Evolutionary conservation across 1,140 invertebrate species (phyloP).

Genomic region (Coelopa frigida): DNA sequence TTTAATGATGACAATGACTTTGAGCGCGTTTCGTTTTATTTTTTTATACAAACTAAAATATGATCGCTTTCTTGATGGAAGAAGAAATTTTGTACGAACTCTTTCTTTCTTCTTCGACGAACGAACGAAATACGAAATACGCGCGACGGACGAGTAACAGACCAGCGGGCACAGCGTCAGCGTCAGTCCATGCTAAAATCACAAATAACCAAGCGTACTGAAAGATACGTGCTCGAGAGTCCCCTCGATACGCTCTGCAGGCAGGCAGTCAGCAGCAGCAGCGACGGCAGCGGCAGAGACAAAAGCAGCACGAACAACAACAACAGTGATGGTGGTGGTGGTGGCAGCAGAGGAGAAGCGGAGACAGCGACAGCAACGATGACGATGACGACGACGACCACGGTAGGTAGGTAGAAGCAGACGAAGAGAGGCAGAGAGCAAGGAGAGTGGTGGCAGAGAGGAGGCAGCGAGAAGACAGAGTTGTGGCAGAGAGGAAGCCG

Average conservation of each 20-base stretch:
- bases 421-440: neutral
- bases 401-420: neutral
- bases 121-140: slow-evolving; percentile 4
- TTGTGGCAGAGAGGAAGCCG: neutral
- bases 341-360: neutral
- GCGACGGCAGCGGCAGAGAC: neutral
- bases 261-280: slow-evolving; percentile 4
- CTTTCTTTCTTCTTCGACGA: slow-evolving; percentile 1
- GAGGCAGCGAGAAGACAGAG: neutral
- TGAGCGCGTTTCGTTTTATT: too few species aligned
- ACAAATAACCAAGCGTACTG: slow-evolving; percentile 31
- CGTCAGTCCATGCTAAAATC: slow-evolving; percentile 42
- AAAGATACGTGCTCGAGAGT: slow-evolving; percentile 10
- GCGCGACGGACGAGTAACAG: slow-evolving; percentile 10
- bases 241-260: slow-evolving; percentile 8
- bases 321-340: neutral
- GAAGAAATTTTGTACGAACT: slow-evolving; percentile 20
- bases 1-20: too few species aligned
- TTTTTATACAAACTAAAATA: too few species aligned
- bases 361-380: neutral
- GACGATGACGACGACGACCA: slow-evolving; percentile 1
- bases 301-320: neutral
- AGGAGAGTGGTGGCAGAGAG: neutral
- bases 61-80: too few species aligned
- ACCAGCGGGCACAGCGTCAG: slow-evolving; percentile 35